Evolutionary conservation across 2,797 vertebrate species (phyloP).

Genomic region (Sebastolobus altivelis): DNA sequence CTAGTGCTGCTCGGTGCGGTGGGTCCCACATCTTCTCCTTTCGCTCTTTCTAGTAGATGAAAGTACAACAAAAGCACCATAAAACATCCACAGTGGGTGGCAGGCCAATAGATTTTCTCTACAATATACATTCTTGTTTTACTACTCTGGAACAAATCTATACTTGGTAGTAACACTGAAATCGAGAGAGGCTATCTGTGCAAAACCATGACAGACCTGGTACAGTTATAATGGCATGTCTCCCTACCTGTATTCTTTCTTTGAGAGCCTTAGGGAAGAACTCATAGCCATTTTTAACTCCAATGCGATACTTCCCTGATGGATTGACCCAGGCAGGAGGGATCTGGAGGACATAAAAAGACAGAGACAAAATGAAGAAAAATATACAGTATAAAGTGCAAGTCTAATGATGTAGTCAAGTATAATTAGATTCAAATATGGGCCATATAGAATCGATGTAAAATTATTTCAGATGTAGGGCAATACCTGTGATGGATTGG

Average conservation of each 20-base stretch:
- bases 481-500: background rate
- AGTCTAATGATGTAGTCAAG: background rate
- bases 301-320: conserved; percentile 94
- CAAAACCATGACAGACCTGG: background rate
- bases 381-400: background rate
- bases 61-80: background rate
- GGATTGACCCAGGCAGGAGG: conserved; percentile 94
- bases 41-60: conserved; percentile 91
- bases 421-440: background rate
- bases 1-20: conserved; percentile 90
- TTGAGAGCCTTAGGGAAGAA: conserved; percentile 98
- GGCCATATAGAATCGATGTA: background rate
- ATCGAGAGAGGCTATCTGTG: background rate
- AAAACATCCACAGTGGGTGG: background rate
- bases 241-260: conserved; percentile 94
- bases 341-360: conserved; percentile 85
- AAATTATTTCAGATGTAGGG: conserved; percentile 6
- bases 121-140: background rate
- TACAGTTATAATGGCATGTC: conserved; percentile 33
- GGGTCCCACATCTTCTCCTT: conserved; percentile 99
- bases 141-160: background rate
- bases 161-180: background rate
- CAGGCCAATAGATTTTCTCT: background rate
- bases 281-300: conserved; percentile 98
- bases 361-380: conserved; percentile 38